These are phyloP conservation scores for Peromyscus nudipes DNA, from an alignment of 2,797 vertebrate species.

Conservation along the genomic window DNA sequence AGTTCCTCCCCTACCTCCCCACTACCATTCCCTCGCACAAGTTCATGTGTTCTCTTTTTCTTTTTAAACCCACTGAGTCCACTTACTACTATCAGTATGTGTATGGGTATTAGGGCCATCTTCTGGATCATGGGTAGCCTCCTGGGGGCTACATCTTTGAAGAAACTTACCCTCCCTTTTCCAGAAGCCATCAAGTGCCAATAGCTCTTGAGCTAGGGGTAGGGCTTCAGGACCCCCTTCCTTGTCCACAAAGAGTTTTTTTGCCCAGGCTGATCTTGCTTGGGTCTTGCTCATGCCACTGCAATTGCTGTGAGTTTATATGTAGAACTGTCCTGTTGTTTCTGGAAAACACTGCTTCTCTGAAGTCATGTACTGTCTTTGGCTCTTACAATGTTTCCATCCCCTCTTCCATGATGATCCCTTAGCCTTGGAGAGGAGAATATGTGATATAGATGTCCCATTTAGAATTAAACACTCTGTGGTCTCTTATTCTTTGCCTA, in stretches of 20 bases:
- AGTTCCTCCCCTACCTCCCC: too few relatives aligned
- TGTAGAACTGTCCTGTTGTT: background rate
- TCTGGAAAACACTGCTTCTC: background rate
- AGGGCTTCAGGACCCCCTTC: background rate
- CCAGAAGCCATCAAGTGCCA: background rate
- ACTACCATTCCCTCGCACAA: background rate
- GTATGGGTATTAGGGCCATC: background rate
- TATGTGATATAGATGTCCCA: background rate
- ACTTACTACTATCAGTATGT: too few relatives aligned
- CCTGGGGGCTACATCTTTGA: background rate
- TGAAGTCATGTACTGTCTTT: background rate
- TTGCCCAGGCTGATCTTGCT: too few relatives aligned
- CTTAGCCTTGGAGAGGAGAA: background rate
- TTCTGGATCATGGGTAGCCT: background rate
- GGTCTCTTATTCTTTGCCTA: background rate
- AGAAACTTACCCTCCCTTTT: background rate
- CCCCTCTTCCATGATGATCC: background rate
- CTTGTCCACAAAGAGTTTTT: background rate
- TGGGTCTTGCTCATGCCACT: background rate
- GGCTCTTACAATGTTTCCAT: background rate
- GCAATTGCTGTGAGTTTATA: background rate
- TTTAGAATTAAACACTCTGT: background rate
- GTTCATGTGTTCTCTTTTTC: background rate
- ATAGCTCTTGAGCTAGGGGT: background rate
- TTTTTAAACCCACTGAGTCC: background rate